These are phyloP conservation scores for Pangasianodon hypophthalmus DNA, from an alignment of 2,113 vertebrate species.

Conservation along the genomic window DNA sequence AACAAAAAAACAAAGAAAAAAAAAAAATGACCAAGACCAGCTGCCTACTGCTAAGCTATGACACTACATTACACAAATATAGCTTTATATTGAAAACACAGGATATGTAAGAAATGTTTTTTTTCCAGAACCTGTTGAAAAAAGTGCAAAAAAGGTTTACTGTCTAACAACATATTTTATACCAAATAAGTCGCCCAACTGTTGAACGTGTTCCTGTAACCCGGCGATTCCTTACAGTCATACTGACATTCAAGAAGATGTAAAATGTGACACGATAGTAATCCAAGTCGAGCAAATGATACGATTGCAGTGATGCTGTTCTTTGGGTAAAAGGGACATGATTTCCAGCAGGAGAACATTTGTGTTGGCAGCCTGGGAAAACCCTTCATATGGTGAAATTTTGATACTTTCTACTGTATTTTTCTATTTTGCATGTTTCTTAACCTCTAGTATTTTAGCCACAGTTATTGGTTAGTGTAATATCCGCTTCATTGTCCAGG, in stretches of 20 bases:
- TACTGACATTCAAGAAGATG: constrained; percentile 83
- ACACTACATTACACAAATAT: constrained; percentile 86
- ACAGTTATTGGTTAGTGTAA: too few species aligned
- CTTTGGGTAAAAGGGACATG: constrained; percentile 67
- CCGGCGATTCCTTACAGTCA: constrained; percentile 81
- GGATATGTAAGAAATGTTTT: constrained; percentile 86
- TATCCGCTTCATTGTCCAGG: too few species aligned
- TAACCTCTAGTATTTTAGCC: neutral
- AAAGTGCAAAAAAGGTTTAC: constrained; percentile 96
- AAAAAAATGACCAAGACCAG: constrained; percentile 75
- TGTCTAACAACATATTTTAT: constrained; percentile 76
- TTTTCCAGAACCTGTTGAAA: constrained; percentile 83
- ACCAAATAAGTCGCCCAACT: constrained; percentile 71
- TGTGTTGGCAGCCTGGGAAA: neutral
- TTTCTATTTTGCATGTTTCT: constrained; percentile 43
- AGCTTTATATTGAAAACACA: constrained; percentile 86
- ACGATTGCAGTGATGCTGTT: constrained; percentile 72
- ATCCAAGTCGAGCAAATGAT: constrained; percentile 76
- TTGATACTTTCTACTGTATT: neutral
- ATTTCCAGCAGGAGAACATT: constrained; percentile 39
- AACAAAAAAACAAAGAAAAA: constrained; percentile 63
- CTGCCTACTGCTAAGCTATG: constrained; percentile 79
- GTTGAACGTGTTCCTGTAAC: constrained; percentile 74
- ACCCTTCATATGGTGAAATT: neutral
- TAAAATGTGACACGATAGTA: constrained; percentile 76